Conservation (phyloP, 2,113 vertebrate species). For the Osmerus eperlanus region DNA sequence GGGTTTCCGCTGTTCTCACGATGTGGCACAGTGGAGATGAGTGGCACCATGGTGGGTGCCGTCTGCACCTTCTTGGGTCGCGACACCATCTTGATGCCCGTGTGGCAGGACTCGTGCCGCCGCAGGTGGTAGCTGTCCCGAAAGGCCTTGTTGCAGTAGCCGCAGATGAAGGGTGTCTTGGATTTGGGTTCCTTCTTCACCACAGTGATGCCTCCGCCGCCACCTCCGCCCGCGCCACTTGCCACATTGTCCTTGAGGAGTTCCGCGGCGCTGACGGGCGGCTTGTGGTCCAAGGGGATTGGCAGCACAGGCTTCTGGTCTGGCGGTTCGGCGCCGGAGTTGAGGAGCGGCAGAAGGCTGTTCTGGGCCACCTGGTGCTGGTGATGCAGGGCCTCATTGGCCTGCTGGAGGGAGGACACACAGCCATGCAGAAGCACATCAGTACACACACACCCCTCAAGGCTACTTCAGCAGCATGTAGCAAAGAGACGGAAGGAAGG, state of each 20-base stretch:
- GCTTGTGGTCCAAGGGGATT: constrained; percentile 91
- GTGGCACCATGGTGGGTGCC: constrained; percentile 85
- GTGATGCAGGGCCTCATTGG: constrained; percentile 95
- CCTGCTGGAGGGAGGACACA: constrained; percentile 71
- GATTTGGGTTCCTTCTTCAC: constrained; percentile 96
- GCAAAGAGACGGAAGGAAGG: background rate
- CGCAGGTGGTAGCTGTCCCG: constrained; percentile 98
- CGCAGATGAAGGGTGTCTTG: constrained; percentile 96
- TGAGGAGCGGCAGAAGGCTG: constrained; percentile 92
- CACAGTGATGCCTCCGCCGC: constrained; percentile 64
- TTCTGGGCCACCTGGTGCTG: constrained; percentile 95
- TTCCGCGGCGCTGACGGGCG: constrained; percentile 84
- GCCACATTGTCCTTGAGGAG: constrained; percentile 87
- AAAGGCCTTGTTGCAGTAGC: constrained; percentile 98
- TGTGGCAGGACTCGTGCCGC: constrained; percentile 96
- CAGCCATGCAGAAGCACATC: background rate
- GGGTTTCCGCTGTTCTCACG: constrained; percentile 75
- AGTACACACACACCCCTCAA: constrained; percentile 5
- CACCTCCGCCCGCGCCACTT: constrained; percentile 55
- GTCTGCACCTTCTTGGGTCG: constrained; percentile 91
- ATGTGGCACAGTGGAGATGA: constrained; percentile 90
- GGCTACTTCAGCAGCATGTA: background rate
- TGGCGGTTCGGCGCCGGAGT: constrained; percentile 87
- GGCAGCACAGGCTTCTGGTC: constrained; percentile 96
- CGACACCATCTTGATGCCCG: constrained; percentile 95